Evolutionary conservation across 2,113 vertebrate genomes (phyloP), one percentile per base, ranked within the genome.

Genomic region (Osmerus eperlanus): DNA sequence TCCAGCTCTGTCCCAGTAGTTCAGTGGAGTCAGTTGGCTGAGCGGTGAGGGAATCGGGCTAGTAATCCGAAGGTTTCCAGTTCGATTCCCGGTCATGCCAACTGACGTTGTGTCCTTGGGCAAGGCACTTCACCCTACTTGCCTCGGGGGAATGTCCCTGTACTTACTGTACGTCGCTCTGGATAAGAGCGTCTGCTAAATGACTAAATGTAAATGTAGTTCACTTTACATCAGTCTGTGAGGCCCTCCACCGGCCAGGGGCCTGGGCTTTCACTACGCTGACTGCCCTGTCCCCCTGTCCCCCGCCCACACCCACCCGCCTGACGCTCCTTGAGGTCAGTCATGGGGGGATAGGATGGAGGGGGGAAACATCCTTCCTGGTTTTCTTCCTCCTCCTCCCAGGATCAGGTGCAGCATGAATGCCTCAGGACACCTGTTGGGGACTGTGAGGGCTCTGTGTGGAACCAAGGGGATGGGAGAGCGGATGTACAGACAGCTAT

Each of bases 371-470:
- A 47, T 47, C 41, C 41, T 47, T 36, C 61, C 47, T 71, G 60
- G 41, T 68, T 69, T 73, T 77, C 73, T 55, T 72, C 85, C 83
- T 83, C 85, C 83, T 83, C 69, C 58, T 81, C 73, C 68, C 76
- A 66, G 83, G 80, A 86, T 71, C 81, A 47, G 68, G 47, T 67
- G 7, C 55, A 61, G 76, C n/a, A 65, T 23, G n/a, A 65, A 65
- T 51, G 41, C 60, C 70, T 73, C 23, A 0, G 78, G 85, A 87
- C 89, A 90, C 89, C 89, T 90, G 88, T 81, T 36, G 76, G 78
- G 78, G 79, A 67, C 83, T 84, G 71, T 86, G 82, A 86, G 86
- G 76, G 85, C 85, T 78, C 82, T 80, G 74, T 88, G 83, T 78
- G 75, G 75, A 78, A 77, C 77, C 13, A 61, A 77, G 71, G 61